These are phyloP conservation scores for Ylistrum balloti DNA, from an alignment of 1,140 invertebrate species.

Conservation along the genomic window DNA sequence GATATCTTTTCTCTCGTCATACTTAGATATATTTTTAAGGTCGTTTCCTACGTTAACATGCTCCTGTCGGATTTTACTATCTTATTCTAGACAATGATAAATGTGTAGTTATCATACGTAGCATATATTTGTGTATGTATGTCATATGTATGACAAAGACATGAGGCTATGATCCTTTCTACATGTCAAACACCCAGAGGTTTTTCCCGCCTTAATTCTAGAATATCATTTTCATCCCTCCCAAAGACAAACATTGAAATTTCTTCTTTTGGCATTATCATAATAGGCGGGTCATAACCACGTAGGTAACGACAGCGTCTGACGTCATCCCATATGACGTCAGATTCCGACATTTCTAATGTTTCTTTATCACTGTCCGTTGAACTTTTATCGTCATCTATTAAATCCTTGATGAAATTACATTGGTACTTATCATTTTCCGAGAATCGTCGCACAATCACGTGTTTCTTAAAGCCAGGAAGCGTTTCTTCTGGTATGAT, in stretches of 20 bases:
- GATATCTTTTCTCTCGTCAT: no score
- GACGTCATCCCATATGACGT: conserved; percentile 56
- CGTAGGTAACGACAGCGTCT: conserved; percentile 50
- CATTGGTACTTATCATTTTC: not conserved
- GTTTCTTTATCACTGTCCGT: not conserved
- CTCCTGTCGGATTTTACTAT: no score
- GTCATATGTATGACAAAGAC: no score
- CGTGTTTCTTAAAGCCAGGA: not conserved
- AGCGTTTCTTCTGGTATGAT: not conserved
- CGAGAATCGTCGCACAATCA: not conserved
- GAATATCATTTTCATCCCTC: conserved; percentile 57
- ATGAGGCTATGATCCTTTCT: no score
- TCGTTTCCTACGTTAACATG: no score
- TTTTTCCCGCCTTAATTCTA: conserved; percentile 40
- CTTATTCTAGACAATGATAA: no score
- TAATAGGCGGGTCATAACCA: conserved; percentile 60
- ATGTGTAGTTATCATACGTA: no score
- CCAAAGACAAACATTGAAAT: conserved; percentile 57
- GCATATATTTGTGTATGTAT: no score
- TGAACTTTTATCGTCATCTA: not conserved
- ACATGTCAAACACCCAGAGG: not conserved
- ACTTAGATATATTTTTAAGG: no score
- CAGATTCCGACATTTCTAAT: not conserved
- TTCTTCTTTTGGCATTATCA: conserved; percentile 55
- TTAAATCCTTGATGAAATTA: not conserved